These are phyloP conservation scores for Halcyon badia DNA, from an alignment of 2,797 vertebrate species.

Conservation along the genomic window DNA sequence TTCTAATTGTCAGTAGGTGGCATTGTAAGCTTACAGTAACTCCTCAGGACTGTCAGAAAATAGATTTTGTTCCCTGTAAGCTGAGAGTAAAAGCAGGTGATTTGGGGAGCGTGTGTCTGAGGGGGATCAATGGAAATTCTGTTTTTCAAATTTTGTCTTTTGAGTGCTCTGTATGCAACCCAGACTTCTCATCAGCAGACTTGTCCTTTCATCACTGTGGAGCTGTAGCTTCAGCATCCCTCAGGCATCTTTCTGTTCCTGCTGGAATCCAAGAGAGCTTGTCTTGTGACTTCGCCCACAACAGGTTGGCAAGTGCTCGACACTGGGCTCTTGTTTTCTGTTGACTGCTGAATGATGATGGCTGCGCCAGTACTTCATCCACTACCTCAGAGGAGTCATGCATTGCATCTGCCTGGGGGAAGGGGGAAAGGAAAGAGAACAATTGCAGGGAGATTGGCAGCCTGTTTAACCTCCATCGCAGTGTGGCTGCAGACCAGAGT, in stretches of 20 bases:
- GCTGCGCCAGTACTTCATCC: not conserved
- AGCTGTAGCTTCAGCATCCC: not conserved
- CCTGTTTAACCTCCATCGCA: not conserved
- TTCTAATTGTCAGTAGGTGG: conserved; percentile 21
- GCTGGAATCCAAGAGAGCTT: not conserved
- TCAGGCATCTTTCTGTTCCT: not conserved
- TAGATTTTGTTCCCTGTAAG: not conserved
- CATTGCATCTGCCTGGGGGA: conserved; percentile 4
- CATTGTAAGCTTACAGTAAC: not conserved
- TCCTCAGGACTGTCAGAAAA: not conserved
- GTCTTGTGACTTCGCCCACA: not conserved
- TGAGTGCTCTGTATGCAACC: not conserved
- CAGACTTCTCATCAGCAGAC: not conserved
- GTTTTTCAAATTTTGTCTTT: not conserved
- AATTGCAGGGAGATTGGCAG: not conserved
- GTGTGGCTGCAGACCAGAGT: too few species aligned
- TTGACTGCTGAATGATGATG: not conserved
- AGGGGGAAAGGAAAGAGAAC: not conserved
- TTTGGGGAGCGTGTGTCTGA: not conserved
- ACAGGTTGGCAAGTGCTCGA: not conserved
- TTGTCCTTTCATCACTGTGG: accelerated
- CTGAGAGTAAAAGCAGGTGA: not conserved
- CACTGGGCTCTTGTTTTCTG: conserved; percentile 40
- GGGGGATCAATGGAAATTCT: not conserved
- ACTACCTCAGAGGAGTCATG: not conserved